These are phyloP conservation scores for Protaetia brevitarsis DNA, from an alignment of 1,140 invertebrate genomes.

Conservation along the genomic window DNA sequence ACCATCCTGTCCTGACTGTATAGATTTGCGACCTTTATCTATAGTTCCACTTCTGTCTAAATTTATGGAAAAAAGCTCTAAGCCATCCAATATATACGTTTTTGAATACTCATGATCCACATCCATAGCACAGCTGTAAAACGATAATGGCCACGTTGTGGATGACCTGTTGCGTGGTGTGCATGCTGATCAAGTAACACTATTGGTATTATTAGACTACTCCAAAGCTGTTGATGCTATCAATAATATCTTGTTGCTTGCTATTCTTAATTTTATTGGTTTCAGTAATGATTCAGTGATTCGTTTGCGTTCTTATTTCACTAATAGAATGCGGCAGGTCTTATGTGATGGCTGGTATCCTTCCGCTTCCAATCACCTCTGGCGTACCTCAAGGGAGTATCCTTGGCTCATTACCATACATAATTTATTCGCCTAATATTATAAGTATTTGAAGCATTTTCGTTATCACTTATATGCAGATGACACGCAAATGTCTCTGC, in stretches of 20 bases:
- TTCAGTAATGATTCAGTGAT: background rate
- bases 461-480: background rate
- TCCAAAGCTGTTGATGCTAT: background rate
- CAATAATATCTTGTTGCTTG: background rate
- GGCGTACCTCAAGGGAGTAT: background rate
- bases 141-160: background rate
- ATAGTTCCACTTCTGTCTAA: constrained; percentile 14
- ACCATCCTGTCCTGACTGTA: background rate
- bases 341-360: background rate
- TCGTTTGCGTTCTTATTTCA: background rate
- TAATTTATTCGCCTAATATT: background rate
- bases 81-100: background rate
- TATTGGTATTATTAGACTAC: constrained; percentile 12
- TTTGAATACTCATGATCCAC: background rate
- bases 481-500: background rate
- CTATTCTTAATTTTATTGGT: background rate
- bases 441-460: background rate
- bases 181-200: background rate
- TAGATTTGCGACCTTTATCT: background rate
- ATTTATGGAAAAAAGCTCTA: background rate
- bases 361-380: background rate
- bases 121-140: background rate
- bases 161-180: background rate
- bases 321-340: background rate
- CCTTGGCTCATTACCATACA: background rate